Evolutionary conservation across 2,888 invertebrate genomes (phyloP).

Genomic region (Pilophorus perplexus): DNA sequence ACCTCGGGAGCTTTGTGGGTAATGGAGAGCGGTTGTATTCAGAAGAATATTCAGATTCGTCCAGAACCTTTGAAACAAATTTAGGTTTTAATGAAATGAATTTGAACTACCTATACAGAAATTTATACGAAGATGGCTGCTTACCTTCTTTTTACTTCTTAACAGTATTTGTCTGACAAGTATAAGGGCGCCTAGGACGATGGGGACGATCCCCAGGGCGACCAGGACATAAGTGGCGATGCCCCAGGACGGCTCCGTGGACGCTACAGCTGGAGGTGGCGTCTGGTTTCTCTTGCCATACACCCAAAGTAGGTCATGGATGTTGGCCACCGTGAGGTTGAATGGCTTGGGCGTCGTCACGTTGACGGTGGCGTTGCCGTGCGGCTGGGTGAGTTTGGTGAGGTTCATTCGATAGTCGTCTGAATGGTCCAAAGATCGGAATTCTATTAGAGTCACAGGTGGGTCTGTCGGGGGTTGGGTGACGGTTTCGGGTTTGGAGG

Average conservation of each 20-base stretch:
- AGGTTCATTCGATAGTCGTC: too few species aligned
- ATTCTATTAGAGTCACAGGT: slow-evolving; percentile 29
- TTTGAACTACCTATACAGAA: too few species aligned
- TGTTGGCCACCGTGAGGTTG: slow-evolving; percentile 31
- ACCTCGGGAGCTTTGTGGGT: slow-evolving; percentile 50
- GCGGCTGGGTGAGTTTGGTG: background rate
- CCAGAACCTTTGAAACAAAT: slow-evolving; percentile 53
- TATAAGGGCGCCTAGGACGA: slow-evolving; percentile 53
- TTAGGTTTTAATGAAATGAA: too few species aligned
- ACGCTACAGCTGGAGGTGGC: slow-evolving; percentile 32
- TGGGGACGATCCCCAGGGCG: slow-evolving; percentile 54
- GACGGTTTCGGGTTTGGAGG: background rate
- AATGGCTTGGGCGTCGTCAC: slow-evolving; percentile 9
- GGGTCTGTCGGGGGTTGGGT: background rate
- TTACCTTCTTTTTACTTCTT: slow-evolving; percentile 48
- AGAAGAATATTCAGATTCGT: slow-evolving; percentile 57
- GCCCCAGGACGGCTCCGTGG: slow-evolving; percentile 42
- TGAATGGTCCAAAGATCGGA: slow-evolving; percentile 37
- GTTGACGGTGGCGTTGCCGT: background rate
- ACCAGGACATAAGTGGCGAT: slow-evolving; percentile 53
- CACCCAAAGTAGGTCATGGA: slow-evolving; percentile 42
- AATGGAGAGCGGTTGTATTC: slow-evolving; percentile 53
- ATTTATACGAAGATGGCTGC: background rate
- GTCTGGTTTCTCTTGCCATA: slow-evolving; percentile 39
- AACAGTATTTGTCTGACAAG: slow-evolving; percentile 47